phyloP scores from a whole-genome alignment of 2,888 invertebrate species.

The Orthosia gracilis region DNA sequence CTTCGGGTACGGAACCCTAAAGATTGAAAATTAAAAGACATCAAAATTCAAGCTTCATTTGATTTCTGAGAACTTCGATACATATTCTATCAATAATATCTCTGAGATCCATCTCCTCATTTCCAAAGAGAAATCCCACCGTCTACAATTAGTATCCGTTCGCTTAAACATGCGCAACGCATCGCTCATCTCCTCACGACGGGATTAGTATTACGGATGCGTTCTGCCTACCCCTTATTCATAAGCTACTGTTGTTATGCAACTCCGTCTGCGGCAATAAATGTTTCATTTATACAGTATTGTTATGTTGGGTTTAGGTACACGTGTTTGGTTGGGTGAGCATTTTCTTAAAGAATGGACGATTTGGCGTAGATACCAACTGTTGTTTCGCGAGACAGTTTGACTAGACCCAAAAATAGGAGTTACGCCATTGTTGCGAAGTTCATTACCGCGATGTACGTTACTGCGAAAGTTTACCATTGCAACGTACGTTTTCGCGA shows the following conservation, averaged over 20 bases:
- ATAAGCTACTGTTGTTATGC: slow-evolving; percentile 51
- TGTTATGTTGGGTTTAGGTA: slow-evolving; percentile 2
- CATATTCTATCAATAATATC: not conserved
- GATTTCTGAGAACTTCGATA: too few relatives aligned
- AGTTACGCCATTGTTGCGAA: too few relatives aligned
- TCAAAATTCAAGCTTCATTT: too few relatives aligned
- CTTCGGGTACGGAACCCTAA: too few relatives aligned
- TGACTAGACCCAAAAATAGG: not conserved
- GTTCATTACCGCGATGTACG: too few relatives aligned
- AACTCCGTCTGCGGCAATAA: slow-evolving; percentile 30
- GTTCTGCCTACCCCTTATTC: slow-evolving; percentile 52
- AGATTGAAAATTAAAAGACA: too few relatives aligned
- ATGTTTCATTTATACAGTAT: slow-evolving; percentile 43
- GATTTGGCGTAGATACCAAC: too few relatives aligned
- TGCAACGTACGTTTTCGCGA: too few relatives aligned
- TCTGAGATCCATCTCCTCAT: not conserved
- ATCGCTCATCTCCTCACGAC: slow-evolving; percentile 60
- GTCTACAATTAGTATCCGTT: slow-evolving; percentile 45
- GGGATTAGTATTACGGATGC: slow-evolving; percentile 56
- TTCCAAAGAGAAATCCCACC: slow-evolving; percentile 29
- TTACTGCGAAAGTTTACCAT: too few relatives aligned
- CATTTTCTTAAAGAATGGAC: not conserved
- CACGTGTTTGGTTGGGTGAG: not conserved
- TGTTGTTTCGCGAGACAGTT: not conserved
- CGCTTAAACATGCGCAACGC: slow-evolving; percentile 41